Conservation (phyloP, 1,140 invertebrate species). For the Polyergus mexicanus region DNA sequence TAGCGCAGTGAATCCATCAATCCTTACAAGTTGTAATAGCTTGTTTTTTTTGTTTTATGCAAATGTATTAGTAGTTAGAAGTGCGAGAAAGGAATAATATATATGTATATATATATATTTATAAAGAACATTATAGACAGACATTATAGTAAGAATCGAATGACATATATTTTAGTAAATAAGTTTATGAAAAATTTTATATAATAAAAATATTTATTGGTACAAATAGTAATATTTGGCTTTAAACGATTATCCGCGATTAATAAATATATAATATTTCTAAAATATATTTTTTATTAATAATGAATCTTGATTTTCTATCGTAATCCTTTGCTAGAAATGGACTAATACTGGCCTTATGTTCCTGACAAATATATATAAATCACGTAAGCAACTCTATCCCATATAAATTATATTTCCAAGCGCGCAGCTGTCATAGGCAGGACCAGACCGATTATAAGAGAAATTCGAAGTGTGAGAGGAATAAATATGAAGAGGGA, state of each 20-base stretch:
- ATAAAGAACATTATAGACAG: too few relatives aligned
- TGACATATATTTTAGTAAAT: too few relatives aligned
- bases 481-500: conserved; percentile 31
- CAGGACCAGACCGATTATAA: conserved; percentile 35
- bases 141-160: too few relatives aligned
- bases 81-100: not conserved
- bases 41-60: not conserved
- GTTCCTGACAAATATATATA: conserved; percentile 43
- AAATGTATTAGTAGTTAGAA: not conserved
- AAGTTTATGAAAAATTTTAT: too few relatives aligned
- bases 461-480: conserved; percentile 19
- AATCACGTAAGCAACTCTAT: conserved; percentile 42
- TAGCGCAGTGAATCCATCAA: not conserved
- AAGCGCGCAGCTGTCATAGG: conserved; percentile 29
- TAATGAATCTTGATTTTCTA: conserved; percentile 16
- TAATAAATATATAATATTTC: not conserved
- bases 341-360: conserved; percentile 22
- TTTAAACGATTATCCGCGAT: not conserved
- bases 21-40: conserved; percentile 10
- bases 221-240: not conserved
- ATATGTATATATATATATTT: not conserved
- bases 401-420: conserved; percentile 55
- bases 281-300: not conserved
- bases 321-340: not conserved
- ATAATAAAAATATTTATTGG: not conserved